Percentiles rank a stretch among this genome's conserved stretches.
Evolutionary conservation across 2,888 invertebrate genomes (phyloP).

Genomic region (Nymphalis c-album): DNA sequence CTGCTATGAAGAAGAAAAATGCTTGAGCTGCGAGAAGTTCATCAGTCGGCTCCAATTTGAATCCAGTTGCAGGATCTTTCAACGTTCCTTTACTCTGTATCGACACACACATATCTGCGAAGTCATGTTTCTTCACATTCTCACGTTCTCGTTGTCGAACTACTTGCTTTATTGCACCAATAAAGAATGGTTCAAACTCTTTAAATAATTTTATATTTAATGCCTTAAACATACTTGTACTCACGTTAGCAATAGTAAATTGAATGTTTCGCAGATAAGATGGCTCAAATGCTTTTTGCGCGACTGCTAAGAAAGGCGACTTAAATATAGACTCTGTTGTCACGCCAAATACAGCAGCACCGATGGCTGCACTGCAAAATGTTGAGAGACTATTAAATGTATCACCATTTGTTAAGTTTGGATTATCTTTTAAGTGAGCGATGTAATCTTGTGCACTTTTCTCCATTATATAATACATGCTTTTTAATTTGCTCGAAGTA

Average conservation of each 20-base stretch:
- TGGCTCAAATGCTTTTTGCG: constrained; percentile 36
- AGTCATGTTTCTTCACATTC: constrained; percentile 55
- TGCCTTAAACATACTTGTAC: constrained; percentile 39
- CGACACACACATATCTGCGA: constrained; percentile 57
- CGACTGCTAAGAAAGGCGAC: constrained; percentile 48
- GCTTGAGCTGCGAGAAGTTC: constrained; percentile 61
- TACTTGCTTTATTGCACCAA: constrained; percentile 57
- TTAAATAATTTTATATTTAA: constrained; percentile 53
- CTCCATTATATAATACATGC: constrained; percentile 51
- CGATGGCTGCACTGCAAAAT: constrained; percentile 48
- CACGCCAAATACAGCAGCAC: constrained; percentile 59
- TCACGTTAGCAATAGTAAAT: constrained; percentile 37
- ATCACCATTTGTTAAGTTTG: constrained; percentile 44
- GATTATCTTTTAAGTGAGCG: constrained; percentile 46
- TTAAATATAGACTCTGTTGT: constrained; percentile 50
- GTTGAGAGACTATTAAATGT: constrained; percentile 40
- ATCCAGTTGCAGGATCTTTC: constrained; percentile 51
- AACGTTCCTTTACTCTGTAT: constrained; percentile 57
- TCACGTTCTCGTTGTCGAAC: constrained; percentile 53
- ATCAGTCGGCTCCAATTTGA: constrained; percentile 57
- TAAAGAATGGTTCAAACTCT: constrained; percentile 55
- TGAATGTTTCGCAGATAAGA: constrained; percentile 36
- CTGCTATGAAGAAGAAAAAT: constrained; percentile 66
- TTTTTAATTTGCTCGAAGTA: constrained; percentile 50
- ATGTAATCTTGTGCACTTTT: constrained; percentile 49